Evolutionary conservation across 1,140 invertebrate species (phyloP), one percentile per base, ranked within the genome.

Genomic region (Aphelenchoides fujianensis): DNA sequence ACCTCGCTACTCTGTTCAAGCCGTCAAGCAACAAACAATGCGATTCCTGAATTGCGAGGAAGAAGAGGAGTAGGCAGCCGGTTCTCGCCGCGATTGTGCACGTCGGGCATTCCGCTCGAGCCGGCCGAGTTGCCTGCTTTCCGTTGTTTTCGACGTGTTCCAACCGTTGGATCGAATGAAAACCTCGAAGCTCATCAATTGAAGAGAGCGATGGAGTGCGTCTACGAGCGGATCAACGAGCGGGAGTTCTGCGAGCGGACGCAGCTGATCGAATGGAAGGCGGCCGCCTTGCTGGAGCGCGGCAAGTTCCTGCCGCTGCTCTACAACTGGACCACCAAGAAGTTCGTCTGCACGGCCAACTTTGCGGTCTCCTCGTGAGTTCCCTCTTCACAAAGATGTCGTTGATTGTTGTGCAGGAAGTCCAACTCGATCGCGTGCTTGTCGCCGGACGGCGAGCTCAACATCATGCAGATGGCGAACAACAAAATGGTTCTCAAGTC

Each of bases 361-460:
- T 34, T 66, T 55, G 36, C 63, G 12, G 63, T 66, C 7, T 66
- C 63, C 23, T 36, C 2, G 63, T 66, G 53, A 64, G 63, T 66
- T 55, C 7, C 19, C 2, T 48, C 41, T 35, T 66, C 53, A n/a
- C 7, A 2, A 1, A 36, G 28, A 23, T 66, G 1, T 66, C n/a
- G 16, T 32, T 36, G 0, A 0, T 61, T 2, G n/a, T 2, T 61
- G 1, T 66, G 37, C 31, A 66, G 63, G 27, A 66, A 66, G 53
- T 36, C 32, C 28, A 66, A 66, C 2, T 36, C 31, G 23, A 66
- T 66, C 31, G 63, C 63, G 37, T 16, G 16, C 27, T 1, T 66
- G 16, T 36, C 63, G 1, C 32, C 63, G 12, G 63, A 66, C 7
- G 63, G 63, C n/a, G 63, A 66, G 53, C 31, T 66, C 88, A 66